phyloP scores from a whole-genome alignment of 2,113 vertebrate genomes.

The Plecturocebus donacophilus region DNA sequence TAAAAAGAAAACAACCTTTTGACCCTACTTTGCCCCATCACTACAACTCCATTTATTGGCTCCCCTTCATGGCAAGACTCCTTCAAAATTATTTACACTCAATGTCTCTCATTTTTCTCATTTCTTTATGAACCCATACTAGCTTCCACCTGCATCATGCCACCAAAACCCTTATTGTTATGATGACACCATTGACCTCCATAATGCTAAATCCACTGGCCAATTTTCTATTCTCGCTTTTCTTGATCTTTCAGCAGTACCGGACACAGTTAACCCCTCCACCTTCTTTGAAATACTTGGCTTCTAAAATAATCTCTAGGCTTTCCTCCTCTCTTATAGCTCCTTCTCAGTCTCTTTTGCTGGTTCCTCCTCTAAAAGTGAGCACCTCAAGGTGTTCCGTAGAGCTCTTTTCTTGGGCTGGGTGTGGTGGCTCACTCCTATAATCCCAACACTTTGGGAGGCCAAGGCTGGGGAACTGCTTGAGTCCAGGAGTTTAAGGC shows the following conservation, averaged over 20 bases:
- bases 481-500: not conserved
- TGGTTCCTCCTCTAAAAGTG: not conserved
- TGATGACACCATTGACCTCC: not conserved
- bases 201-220: not conserved
- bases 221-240: not conserved
- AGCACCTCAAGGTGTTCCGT: not conserved
- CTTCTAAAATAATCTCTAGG: not conserved
- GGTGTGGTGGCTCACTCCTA: not conserved
- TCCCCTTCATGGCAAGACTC: not conserved
- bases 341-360: not conserved
- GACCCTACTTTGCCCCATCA: not conserved
- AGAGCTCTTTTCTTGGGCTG: not conserved
- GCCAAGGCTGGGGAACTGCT: not conserved
- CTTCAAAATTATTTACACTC: not conserved
- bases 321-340: not conserved
- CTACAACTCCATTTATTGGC: not conserved
- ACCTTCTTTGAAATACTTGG: not conserved
- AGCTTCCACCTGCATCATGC: not conserved
- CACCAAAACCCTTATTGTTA: not conserved
- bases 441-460: not conserved
- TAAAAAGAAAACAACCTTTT: not conserved
- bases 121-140: not conserved
- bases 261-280: not conserved
- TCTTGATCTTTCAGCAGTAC: not conserved
- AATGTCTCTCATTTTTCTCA: not conserved